phyloP scores from a whole-genome alignment of 2,113 vertebrate species.

The Danio rerio region GRCz12tu NC_133181.1:8031501-8032000 shows the following conservation, averaged over 20 bases:
- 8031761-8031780: background rate
- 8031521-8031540: slow-evolving; percentile 42
- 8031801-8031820: slow-evolving; percentile 36
- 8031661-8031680: slow-evolving; percentile 12
- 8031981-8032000: slow-evolving; percentile 67
- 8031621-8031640: slow-evolving; percentile 28
- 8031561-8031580: background rate
- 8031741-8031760: slow-evolving; percentile 24
- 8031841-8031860: slow-evolving; percentile 21
- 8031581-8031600: background rate
- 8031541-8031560: slow-evolving; percentile 35
- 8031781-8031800: background rate
- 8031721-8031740: background rate
- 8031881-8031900: slow-evolving; percentile 47
- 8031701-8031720: slow-evolving; percentile 1
- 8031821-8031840: slow-evolving; percentile 25
- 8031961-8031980: slow-evolving; percentile 64
- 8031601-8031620: slow-evolving; percentile 26
- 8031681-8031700: background rate
- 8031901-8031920: slow-evolving; percentile 52
- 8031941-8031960: slow-evolving; percentile 58
- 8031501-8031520: slow-evolving; percentile 27
- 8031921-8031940: slow-evolving; percentile 61
- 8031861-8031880: slow-evolving; percentile 27
- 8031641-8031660: slow-evolving; percentile 19